These are phyloP conservation scores for Microhierax caerulescens DNA, from an alignment of 2,797 vertebrate genomes.

Conservation along the genomic window DNA sequence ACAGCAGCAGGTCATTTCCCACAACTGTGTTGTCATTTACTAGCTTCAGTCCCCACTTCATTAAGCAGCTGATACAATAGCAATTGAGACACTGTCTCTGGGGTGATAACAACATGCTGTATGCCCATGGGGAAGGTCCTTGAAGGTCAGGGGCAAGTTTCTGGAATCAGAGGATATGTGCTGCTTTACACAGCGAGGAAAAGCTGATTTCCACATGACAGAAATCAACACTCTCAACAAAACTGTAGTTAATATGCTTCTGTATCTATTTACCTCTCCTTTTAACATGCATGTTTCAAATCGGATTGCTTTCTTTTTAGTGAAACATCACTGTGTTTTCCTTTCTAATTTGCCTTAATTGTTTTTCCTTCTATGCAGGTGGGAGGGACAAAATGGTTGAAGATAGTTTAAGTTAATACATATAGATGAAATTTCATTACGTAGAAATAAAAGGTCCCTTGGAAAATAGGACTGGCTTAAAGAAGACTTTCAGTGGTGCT, in stretches of 20 bases:
- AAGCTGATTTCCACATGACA: background rate
- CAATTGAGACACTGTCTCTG: background rate
- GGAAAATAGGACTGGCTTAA: background rate
- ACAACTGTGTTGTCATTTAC: background rate
- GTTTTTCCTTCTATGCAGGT: background rate
- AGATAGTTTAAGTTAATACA: background rate
- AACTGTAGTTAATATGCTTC: background rate
- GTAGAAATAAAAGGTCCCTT: background rate
- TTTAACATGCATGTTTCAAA: background rate
- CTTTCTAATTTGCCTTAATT: background rate
- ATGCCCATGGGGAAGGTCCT: background rate
- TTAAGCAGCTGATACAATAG: background rate
- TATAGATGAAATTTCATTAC: background rate
- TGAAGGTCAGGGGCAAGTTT: background rate
- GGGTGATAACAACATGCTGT: background rate
- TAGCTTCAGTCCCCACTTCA: background rate
- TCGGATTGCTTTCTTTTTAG: background rate
- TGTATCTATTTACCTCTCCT: background rate
- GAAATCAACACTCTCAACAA: background rate
- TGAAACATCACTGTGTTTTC: background rate
- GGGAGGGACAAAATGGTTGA: background rate
- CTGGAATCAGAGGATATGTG: background rate
- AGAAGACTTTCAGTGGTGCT: background rate
- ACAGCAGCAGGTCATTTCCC: background rate
- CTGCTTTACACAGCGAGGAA: background rate